Evolutionary conservation across 2,888 invertebrate genomes (phyloP), one percentile per base, ranked within the genome.

Genomic region (Eupithecia abbreviata): DNA sequence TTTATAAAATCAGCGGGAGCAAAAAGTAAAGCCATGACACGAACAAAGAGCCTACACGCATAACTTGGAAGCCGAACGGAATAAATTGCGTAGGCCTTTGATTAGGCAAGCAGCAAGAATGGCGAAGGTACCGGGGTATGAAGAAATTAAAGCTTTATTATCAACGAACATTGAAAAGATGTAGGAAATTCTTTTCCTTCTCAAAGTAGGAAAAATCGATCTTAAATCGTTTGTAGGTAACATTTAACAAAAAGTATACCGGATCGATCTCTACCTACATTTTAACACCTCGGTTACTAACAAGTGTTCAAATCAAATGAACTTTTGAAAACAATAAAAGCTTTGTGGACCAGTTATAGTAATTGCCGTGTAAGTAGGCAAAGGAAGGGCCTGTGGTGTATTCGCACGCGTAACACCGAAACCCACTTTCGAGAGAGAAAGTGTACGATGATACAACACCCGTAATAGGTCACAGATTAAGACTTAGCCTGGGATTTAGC

Each of bases 381-480:
- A 51, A 74, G 18, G 73, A 80, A 82, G 82, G 82, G 82, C 77
- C 77, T 68, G 72, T 73, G 77, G 67, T 76, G 69, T 79, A 79
- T 72, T 79, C 74, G 76, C 76, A 77, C 75, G 82, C 78, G 81
- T 80, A 82, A 81, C 82, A 80, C 77, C 75, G 78, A 83, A 83
- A 83, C 84, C 81, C 65, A 84, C 81, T 81, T 83, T 79, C 79
- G 47, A 62, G 73, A 82, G 84, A 80, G 83, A 84, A 83, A 83
- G 83, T 84, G 42, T 67, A 41, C 80, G 82, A 83, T 84, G 83
- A 83, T 83, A 81, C 83, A 83, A 83, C 83, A 74, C 58, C 75
- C 74, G 83, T 83, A 83, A 84, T 82, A 84, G 84, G 84, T 84
- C 84, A 81, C 79, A 77, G 82, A 83, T 82, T 82, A 81, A 80